These are phyloP conservation scores for Falco berigora DNA, from an alignment of 2,797 vertebrate species.

Conservation along the genomic window DNA sequence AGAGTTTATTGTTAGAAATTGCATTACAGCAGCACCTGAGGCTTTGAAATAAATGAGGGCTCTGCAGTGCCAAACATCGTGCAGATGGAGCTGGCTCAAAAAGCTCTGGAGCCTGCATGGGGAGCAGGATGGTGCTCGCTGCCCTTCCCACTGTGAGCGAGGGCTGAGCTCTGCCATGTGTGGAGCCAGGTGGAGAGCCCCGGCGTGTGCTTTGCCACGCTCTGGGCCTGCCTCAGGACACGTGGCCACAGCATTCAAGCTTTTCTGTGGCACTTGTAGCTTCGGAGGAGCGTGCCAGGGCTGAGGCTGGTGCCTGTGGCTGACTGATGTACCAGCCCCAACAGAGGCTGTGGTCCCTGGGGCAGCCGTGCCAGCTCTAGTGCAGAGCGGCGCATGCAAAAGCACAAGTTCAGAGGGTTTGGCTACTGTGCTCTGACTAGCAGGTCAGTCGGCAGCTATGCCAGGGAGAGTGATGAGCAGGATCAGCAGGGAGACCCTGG, in stretches of 20 bases:
- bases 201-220: rapidly evolving
- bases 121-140: background rate
- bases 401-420: background rate
- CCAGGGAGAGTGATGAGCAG: background rate
- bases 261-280: background rate
- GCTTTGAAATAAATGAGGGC: background rate
- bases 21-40: background rate
- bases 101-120: background rate
- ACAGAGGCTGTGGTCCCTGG: rapidly evolving
- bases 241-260: rapidly evolving
- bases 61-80: background rate
- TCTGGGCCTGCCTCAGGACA: background rate
- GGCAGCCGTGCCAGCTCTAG: background rate
- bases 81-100: background rate
- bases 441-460: rapidly evolving
- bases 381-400: rapidly evolving
- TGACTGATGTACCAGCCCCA: rapidly evolving
- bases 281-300: background rate
- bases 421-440: rapidly evolving
- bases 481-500: background rate
- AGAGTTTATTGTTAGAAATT: background rate
- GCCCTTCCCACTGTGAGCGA: rapidly evolving
- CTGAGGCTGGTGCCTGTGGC: background rate
- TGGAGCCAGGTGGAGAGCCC: background rate
- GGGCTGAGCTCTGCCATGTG: rapidly evolving